phyloP scores from a whole-genome alignment of 2,113 vertebrate species.

The Phoenicopterus ruber region DNA sequence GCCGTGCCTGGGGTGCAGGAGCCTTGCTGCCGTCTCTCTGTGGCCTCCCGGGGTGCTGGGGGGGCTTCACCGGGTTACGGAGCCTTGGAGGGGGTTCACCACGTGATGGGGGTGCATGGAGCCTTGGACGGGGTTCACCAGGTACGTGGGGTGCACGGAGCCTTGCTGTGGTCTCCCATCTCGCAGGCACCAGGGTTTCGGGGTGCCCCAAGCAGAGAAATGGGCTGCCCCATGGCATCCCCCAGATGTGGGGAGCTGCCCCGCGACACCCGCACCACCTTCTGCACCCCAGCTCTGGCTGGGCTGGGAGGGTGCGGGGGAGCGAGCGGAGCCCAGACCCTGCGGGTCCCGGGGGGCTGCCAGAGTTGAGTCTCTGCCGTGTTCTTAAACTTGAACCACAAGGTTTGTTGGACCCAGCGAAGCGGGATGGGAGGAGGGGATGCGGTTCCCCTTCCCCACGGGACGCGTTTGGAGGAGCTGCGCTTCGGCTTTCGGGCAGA shows the following conservation, averaged over 20 bases:
- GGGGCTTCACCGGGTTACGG: no score
- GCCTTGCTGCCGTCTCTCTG: no score
- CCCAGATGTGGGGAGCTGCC: background rate
- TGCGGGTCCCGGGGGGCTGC: rapidly evolving
- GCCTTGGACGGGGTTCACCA: background rate
- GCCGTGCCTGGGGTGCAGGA: no score
- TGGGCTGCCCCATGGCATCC: background rate
- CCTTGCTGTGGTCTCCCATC: background rate
- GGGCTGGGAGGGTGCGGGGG: background rate
- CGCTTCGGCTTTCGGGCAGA: background rate
- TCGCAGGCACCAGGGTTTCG: rapidly evolving
- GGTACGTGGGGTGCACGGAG: background rate
- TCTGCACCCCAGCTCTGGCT: background rate
- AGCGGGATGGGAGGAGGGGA: no score
- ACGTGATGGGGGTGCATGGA: background rate
- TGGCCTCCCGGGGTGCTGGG: no score
- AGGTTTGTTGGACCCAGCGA: background rate
- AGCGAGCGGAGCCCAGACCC: background rate
- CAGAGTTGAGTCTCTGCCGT: background rate
- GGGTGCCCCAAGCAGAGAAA: background rate
- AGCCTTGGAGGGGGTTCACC: background rate
- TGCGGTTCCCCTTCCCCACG: background rate
- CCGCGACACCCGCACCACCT: rapidly evolving
- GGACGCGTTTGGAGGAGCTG: background rate
- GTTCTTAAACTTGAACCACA: background rate